A percentile compares a stretch with the other conserved stretches of the same genome.
phyloP scores from a whole-genome alignment of 2,888 invertebrate species.

The Lucinisca nassula region DNA sequence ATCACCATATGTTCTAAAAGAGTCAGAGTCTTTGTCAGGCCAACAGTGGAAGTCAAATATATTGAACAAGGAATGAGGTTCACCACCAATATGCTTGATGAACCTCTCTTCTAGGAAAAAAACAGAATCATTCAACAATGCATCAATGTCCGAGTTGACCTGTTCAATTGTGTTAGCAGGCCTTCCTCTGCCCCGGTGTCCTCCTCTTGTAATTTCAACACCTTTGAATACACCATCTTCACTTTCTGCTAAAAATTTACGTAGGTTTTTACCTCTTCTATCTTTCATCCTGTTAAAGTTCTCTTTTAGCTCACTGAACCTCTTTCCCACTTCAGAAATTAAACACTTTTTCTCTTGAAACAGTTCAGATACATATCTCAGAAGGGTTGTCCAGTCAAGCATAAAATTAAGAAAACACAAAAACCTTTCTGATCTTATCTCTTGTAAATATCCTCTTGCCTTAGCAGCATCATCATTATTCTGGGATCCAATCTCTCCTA shows the following conservation, averaged over 20 bases:
- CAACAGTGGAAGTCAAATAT: conserved; percentile 24
- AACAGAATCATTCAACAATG: conserved; percentile 1
- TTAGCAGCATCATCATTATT: conserved; percentile 32
- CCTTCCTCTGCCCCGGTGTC: background rate
- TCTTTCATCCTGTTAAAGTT: conserved; percentile 13
- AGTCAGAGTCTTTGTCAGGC: conserved; percentile 21
- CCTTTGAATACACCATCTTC: conserved; percentile 13
- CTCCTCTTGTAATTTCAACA: background rate
- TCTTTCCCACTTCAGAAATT: conserved; percentile 6
- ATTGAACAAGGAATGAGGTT: conserved; percentile 23
- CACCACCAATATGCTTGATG: conserved; percentile 36
- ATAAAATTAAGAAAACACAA: conserved; percentile 33
- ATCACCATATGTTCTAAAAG: conserved; percentile 20
- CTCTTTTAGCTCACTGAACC: conserved; percentile 18
- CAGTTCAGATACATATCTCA: conserved; percentile 10
- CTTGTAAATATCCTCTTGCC: conserved; percentile 6
- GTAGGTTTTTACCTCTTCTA: conserved; percentile 19
- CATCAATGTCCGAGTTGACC: conserved; percentile 15
- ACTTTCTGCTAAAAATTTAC: background rate
- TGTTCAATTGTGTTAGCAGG: background rate
- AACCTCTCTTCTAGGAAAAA: conserved; percentile 37
- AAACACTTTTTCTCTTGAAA: conserved; percentile 23
- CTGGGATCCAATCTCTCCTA: conserved; percentile 34
- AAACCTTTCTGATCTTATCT: conserved; percentile 32
- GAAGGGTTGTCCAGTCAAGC: conserved; percentile 17